Evolutionary conservation across 2,797 vertebrate genomes (phyloP).

Genomic region (Sus cebifrons): DNA sequence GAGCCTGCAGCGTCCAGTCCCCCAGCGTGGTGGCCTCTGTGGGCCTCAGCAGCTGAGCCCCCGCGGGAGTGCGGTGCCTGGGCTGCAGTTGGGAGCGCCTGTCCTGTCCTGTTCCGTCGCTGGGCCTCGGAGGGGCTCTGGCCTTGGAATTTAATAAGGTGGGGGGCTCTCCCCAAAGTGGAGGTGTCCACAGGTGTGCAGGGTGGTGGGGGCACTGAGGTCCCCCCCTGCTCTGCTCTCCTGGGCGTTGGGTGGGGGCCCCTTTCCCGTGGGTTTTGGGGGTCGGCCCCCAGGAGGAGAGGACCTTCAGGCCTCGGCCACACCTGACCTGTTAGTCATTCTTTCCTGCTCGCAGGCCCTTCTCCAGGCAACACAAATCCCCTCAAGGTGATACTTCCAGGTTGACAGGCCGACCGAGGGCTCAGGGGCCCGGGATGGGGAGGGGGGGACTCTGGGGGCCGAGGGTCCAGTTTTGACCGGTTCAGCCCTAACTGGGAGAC

Average conservation of each 20-base stretch:
- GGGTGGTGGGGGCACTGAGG: rapidly evolving
- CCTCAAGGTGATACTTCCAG: background rate
- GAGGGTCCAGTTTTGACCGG: background rate
- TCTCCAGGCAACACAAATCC: constrained; percentile 8
- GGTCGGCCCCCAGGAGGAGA: background rate
- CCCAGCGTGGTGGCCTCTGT: background rate
- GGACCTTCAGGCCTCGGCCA: background rate
- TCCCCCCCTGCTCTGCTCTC: background rate
- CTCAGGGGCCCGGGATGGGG: constrained; percentile 11
- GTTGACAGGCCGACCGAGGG: constrained; percentile 29
- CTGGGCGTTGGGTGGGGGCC: background rate
- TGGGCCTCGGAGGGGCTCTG: no score
- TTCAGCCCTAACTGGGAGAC: background rate
- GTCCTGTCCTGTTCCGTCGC: background rate
- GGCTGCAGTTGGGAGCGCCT: constrained; percentile 27
- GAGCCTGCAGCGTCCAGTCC: background rate
- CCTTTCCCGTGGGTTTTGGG: background rate
- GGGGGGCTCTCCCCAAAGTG: no score
- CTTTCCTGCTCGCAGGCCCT: background rate
- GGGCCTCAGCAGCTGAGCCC: background rate
- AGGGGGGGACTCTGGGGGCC: background rate
- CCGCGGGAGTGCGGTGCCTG: background rate
- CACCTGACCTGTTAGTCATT: background rate
- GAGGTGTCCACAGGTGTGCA: background rate
- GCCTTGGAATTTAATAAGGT: no score